Percentiles rank a stretch among this genome's conserved stretches.
Conservation (phyloP, 2,888 invertebrate species). For the Deroplatys truncata region DNA sequence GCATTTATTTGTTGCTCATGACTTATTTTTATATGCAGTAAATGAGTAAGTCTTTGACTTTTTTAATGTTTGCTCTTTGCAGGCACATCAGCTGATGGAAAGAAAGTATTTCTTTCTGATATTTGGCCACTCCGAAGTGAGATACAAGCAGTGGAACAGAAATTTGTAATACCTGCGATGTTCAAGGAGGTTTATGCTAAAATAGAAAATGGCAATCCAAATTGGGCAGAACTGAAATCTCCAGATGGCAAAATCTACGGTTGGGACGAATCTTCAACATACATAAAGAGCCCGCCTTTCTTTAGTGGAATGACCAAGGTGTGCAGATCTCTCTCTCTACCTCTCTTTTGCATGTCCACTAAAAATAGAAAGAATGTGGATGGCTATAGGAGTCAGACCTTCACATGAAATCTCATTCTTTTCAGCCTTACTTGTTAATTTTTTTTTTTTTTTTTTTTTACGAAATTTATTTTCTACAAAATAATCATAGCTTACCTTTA, state of each 20-base stretch:
- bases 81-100: constrained; percentile 65
- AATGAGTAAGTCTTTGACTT: background rate
- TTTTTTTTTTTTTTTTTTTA: no score
- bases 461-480: no score
- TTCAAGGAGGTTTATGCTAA: constrained; percentile 87
- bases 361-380: background rate
- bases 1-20: no score
- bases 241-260: constrained; percentile 82
- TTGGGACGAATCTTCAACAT: constrained; percentile 88
- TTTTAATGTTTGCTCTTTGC: background rate
- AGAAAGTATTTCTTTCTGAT: constrained; percentile 78
- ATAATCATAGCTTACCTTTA: no score
- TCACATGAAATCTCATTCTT: background rate
- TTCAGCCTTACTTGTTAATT: background rate
- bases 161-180: constrained; percentile 92
- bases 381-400: background rate
- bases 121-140: constrained; percentile 93
- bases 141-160: constrained; percentile 84
- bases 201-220: constrained; percentile 77
- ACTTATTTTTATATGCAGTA: background rate
- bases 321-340: no score
- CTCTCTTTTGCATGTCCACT: no score
- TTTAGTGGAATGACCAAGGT: constrained; percentile 79
- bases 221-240: constrained; percentile 80
- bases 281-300: constrained; percentile 95